Base-by-base conservation (phyloP, 2,888 invertebrate species). In the Aporophyla nigra region DNA sequence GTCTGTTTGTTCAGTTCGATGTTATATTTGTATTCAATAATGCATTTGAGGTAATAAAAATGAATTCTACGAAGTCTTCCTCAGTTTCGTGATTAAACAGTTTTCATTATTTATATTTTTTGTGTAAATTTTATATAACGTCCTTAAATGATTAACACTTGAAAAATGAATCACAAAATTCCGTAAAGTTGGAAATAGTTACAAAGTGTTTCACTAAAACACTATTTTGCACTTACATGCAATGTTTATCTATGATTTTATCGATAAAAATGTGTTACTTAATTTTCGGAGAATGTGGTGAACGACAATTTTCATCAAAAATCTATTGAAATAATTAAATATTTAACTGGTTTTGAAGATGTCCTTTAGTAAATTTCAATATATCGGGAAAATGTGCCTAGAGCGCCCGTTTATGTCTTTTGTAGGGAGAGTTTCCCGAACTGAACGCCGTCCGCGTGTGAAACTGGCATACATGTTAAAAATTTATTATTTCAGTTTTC, bases 401-500 rank as follows among this genome's bases (percentile, higher is more conserved):
- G 14, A 14, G 46, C 68, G 69, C 93, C 83, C 96, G 95, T 95
- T 95, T 93, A 95, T 91, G 93, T 96, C 96, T 95, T 95, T 95
- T 94, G 78, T 88, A 92, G 58, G 82, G 82, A 71, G 71, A 61
- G 56, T 70, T 76, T 58, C 33, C 66, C 71, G 59, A 62, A 71
- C 46, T 0, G 21, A 62, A 67, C n/a, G 12, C 27, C 62, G 59
- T 9, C 61, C 43, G 63, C 62, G 5, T 5, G 12, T 33, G 21
- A 43, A 63, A 65, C 9, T 33, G 33, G 59, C n/a, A 33, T 46
- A 62, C 40, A n/a, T 12, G 6, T 3, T 5, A 2, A 68, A 65
- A 71, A 46, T 10, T 9, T 0, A 24, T 66, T 24, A 49, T 59
- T 75, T 49, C 9, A 5, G 12, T 7, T 59, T 61, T 58, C 0